Evolutionary conservation across 1,140 invertebrate species (phyloP), one percentile per base, ranked within the genome.

Genomic region (Euschistus heros): DNA sequence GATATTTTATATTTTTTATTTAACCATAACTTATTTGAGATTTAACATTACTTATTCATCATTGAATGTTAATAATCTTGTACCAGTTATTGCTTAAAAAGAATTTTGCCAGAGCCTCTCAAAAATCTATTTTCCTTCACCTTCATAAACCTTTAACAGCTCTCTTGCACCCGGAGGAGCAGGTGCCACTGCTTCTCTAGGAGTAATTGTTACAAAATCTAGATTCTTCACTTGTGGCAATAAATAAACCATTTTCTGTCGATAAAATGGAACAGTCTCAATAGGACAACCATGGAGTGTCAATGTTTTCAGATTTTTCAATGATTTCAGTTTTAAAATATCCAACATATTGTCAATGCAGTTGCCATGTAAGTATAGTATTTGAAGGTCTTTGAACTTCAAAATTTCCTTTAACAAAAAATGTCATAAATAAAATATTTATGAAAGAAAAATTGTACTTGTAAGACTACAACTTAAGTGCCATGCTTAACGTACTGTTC

Each of bases 221-320:
- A 70, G 50, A 54, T 52, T 67, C 55, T 52, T 68, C 14, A 81
- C 70, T 67, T 80, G 78, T 5, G 80, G 79, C 15, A 82, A 62
- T 37, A 78, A 69, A 1, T 76, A 72, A 2, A 81, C 71, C 0
- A 82, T 69, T 61, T 76, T 77, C 33, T 68, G 69, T 17, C 80
- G 73, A 57, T 82, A 82, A 30, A 71, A 70, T 0, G 75, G 71
- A 47, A 74, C 63, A 18, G 74, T 72, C 47, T 78, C 75, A 0
- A 82, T 74, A 1, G 80, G 80, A 72, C 81, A 81, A 30, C 79
- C 80, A 57, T 81, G 79, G 22, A 82, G 71, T 6, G 80, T 81
- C 7, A 82, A 68, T 0, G 74, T 79, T 66, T 74, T 74, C 2
- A 82, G 70, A 59, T 76, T 69, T n/a, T 67, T 71, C 27, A 81